Base-by-base conservation (phyloP, 2,113 vertebrate species). In the Vombatus ursinus region DNA sequence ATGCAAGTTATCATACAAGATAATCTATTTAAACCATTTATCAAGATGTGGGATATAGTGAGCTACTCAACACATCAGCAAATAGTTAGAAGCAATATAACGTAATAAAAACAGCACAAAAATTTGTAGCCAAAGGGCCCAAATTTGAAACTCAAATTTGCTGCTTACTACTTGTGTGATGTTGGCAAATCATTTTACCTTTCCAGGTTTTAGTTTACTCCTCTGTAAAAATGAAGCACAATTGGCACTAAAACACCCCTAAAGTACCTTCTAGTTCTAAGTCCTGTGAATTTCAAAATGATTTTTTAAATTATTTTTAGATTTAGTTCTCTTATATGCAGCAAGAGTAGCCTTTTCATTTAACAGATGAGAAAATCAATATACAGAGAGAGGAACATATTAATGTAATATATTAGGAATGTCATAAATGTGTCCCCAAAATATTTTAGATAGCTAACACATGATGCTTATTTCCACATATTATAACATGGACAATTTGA, bases 241-340 rank as follows among this genome's bases (percentile, higher is more conserved):
- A 84, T 84, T 54, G 26, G 2, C 61, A 84, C n/a, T 44, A 84
- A 44, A 19, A 6, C 6, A 77, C 68, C 16, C 89, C 50, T 68
- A 77, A 68, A 9, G 50, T 90, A 44, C 91, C 25, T 92, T 54
- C 57, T 23, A 94, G 7, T 44, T 84, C 19, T 84, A 84, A 84
- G 19, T 84, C 4, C 68, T 84, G 37, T 84, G 37, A 84, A 7
- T 52, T 93, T 93, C 12, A 90, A 54, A 93, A n/a, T 44, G 3
- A 52, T 96, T 94, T n/a, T 49, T 50, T 54, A 94, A 89, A 93
- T 61, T 95, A n/a, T 89, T 97, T 97, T 95, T 11, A 51, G 68
- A 96, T 93, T 94, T 52, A 96, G 94, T 25, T 52, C n/a, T 92
- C 91, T 96, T 84, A 49, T 48, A 89, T 47, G 14, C 16, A 23